Base-by-base conservation (phyloP, 2,113 vertebrate species). In the Crotophaga sulcirostris region DNA sequence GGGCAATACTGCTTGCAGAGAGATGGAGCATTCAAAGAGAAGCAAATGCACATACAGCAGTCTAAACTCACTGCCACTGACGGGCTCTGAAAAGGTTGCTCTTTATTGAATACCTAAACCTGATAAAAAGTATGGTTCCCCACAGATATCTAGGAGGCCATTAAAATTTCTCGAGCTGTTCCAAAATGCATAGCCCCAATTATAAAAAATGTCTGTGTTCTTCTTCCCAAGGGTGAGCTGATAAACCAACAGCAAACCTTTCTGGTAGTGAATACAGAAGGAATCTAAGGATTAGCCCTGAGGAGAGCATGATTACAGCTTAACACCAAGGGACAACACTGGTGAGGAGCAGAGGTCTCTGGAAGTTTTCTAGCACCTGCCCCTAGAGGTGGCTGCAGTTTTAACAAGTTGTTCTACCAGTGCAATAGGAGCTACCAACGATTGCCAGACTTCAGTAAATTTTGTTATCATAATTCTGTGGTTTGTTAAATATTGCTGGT, bases 91-190 rank as follows among this genome's bases (percentile, higher is more conserved):
- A 93, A 96, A 97, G 93, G 72, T 87, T 93, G 77, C 52, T 96
- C 92, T 96, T 86, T 86, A 66, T 82, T 96, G 96, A 95, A 93
- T 55, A 94, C 77, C 92, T 97, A 92, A 96, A 97, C 73, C 91
- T 90, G 86, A 96, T 94, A 95, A 97, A 97, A 97, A 87, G 54
- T 92, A 68, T 21, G 18, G 77, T 64, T 97, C 90, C 96, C 96
- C 58, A 96, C 84, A 13, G 94, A 94, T 90, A 96, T 89, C 95
- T 93, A 92, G 80, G 91, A 95, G 80, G 75, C 83, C 96, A 98
- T 97, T 97, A 97, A 97, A 97, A 97, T 96, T 90, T 96, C 93
- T 94, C 69, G 93, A 98, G 96, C 94, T 92, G 66, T 59, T 97
- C 84, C 62, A 16, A 93, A 97, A 94, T 89, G 73, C 63, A 72